Evolutionary conservation across 2,888 invertebrate genomes (phyloP), one percentile per base, ranked within the genome.

Genomic region (Isotomurus palustris): DNA sequence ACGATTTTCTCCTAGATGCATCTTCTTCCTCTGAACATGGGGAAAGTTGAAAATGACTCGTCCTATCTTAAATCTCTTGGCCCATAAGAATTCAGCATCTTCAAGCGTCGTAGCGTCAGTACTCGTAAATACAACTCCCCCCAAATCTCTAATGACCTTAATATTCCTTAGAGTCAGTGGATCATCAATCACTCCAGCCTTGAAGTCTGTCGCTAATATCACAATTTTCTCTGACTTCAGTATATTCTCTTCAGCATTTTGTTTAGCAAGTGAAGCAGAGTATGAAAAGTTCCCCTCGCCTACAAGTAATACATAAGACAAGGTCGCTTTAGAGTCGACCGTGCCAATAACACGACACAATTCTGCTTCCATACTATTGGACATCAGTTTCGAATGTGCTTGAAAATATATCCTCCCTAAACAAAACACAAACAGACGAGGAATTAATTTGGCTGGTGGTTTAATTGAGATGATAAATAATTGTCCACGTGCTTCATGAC

Each of bases 221-320:
- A 44, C 5, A 6, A 44, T 10, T 44, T 44, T 10, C 3, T 8
- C 6, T 3, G n/a, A 10, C 3, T 24, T 19, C n/a, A n/a, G n/a
- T n/a, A n/a, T n/a, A n/a, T n/a, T n/a, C n/a, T n/a, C n/a, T n/a
- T n/a, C n/a, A 6, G 21, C 5, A 6, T 19, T 4, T 4, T 19
- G 25, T 21, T 19, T 22, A 6, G 44, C 8, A 14, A 22, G 12
- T 19, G 44, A 10, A 14, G 17, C 24, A 5, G 21, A 19, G 22
- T 22, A 44, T 4, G 44, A 44, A 22, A 44, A 44, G 24, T 44
- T 44, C 4, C 44, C 44, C 22, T 44, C 44, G n/a, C 44, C 44
- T 4, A 44, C 6, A 4, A 44, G n/a, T 22, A 44, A 22, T 22
- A 44, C 17, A 17, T 32, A n/a, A n/a, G n/a, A n/a, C n/a, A n/a